Evolutionary conservation across 2,888 invertebrate species (phyloP).

Genomic region (Congeria kusceri): DNA sequence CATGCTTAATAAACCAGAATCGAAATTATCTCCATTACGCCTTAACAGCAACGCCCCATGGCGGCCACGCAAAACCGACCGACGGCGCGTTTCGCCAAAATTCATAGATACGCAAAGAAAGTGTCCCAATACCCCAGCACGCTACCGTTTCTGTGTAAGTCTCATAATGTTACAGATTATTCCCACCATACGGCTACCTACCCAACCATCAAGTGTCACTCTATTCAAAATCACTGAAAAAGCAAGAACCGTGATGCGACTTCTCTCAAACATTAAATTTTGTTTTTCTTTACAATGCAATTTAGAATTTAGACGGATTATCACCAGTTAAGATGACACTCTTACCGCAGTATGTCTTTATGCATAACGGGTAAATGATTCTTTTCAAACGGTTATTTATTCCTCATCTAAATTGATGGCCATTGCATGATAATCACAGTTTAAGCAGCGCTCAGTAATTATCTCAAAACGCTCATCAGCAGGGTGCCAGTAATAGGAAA

Average conservation of each 20-base stretch:
- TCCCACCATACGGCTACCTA: slow-evolving; percentile 33
- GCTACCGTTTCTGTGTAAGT: slow-evolving; percentile 37
- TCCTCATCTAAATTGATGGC: slow-evolving; percentile 41
- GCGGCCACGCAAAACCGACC: neutral
- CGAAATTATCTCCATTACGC: slow-evolving; percentile 40
- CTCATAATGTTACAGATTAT: slow-evolving; percentile 49
- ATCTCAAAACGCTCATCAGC: slow-evolving; percentile 22
- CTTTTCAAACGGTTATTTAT: slow-evolving; percentile 45
- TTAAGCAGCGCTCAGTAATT: slow-evolving; percentile 28
- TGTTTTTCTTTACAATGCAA: slow-evolving; percentile 54
- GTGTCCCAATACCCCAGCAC: slow-evolving; percentile 25
- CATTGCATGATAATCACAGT: slow-evolving; percentile 29
- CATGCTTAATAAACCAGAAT: slow-evolving; percentile 32
- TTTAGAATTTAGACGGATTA: slow-evolving; percentile 59
- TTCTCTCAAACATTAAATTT: slow-evolving; percentile 56
- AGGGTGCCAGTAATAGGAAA: slow-evolving; percentile 13
- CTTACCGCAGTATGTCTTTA: slow-evolving; percentile 42
- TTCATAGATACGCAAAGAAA: too few relatives aligned
- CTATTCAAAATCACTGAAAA: slow-evolving; percentile 40
- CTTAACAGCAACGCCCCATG: slow-evolving; percentile 44
- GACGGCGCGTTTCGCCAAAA: neutral
- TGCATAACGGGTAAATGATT: slow-evolving; percentile 40
- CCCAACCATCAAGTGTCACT: slow-evolving; percentile 47
- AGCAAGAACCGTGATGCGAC: slow-evolving; percentile 21
- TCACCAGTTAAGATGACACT: slow-evolving; percentile 31